Conservation (phyloP, 1,140 invertebrate genomes). For the Drosophila punjabiensis region DNA sequence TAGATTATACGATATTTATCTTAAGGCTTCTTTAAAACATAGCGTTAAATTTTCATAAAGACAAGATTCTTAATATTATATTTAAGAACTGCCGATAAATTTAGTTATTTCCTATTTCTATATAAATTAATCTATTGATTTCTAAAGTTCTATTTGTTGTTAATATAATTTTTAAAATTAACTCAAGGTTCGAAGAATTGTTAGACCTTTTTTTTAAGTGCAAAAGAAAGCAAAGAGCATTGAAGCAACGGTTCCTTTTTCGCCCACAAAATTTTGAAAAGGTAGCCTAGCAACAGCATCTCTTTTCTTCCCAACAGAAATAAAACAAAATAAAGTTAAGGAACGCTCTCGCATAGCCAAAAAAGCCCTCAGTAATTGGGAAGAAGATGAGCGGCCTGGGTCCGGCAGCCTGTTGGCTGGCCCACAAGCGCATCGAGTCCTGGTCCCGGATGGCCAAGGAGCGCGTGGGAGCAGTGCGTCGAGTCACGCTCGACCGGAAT, state of each 20-base stretch:
- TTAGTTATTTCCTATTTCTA: too few relatives aligned
- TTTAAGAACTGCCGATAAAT: too few relatives aligned
- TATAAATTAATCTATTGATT: too few relatives aligned
- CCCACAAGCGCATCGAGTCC: conserved; percentile 90
- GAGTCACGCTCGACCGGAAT: conserved; percentile 87
- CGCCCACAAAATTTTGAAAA: not conserved
- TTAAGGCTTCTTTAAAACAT: not conserved
- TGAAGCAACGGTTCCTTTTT: conserved; percentile 33
- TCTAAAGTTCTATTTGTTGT: too few relatives aligned
- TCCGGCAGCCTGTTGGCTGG: conserved; percentile 89
- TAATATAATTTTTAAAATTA: too few relatives aligned
- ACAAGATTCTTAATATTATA: too few relatives aligned
- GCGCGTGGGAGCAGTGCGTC: conserved; percentile 87
- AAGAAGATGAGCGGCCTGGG: conserved; percentile 88
- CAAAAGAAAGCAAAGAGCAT: conserved; percentile 7
- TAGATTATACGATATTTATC: not conserved
- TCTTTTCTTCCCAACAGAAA: not conserved
- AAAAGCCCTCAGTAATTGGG: conserved; percentile 13
- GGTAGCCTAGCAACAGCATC: conserved; percentile 32
- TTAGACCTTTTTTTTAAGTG: conserved; percentile 21
- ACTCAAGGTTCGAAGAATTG: too few relatives aligned
- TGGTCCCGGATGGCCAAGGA: conserved; percentile 90
- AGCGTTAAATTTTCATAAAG: not conserved
- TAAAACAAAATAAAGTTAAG: conserved; percentile 9
- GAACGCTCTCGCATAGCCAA: not conserved